Evolutionary conservation across 2,888 invertebrate species (phyloP).

Genomic region (Eilema depressum): DNA sequence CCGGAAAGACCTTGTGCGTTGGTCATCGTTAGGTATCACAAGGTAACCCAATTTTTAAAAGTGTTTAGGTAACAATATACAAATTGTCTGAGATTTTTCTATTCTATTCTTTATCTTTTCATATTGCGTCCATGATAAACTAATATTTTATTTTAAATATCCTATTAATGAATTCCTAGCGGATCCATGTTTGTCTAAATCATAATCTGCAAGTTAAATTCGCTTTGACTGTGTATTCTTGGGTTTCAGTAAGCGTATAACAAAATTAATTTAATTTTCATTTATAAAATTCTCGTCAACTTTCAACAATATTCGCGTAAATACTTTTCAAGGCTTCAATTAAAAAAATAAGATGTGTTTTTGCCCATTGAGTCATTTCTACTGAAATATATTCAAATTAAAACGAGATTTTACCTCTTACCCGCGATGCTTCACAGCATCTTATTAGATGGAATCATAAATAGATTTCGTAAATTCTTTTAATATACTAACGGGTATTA

Average conservation of each 20-base stretch:
- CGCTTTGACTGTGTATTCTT: too few species aligned
- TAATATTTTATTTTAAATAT: too few species aligned
- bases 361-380: background rate
- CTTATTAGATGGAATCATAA: background rate
- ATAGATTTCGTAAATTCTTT: constrained; percentile 3
- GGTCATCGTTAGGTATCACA: too few species aligned
- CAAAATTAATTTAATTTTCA: background rate
- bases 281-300: background rate
- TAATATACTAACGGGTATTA: background rate
- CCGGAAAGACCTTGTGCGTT: too few species aligned
- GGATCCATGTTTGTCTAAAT: too few species aligned
- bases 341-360: background rate
- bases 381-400: background rate
- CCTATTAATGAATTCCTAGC: too few species aligned
- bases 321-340: background rate
- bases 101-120: too few species aligned
- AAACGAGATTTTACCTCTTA: background rate
- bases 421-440: background rate
- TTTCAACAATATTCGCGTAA: background rate
- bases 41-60: too few species aligned
- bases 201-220: too few species aligned
- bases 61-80: too few species aligned
- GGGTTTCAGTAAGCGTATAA: background rate
- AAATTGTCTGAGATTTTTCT: too few species aligned
- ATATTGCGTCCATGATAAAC: too few species aligned